Conservation (phyloP, 2,113 vertebrate species). For the Amazona vittata region DNA sequence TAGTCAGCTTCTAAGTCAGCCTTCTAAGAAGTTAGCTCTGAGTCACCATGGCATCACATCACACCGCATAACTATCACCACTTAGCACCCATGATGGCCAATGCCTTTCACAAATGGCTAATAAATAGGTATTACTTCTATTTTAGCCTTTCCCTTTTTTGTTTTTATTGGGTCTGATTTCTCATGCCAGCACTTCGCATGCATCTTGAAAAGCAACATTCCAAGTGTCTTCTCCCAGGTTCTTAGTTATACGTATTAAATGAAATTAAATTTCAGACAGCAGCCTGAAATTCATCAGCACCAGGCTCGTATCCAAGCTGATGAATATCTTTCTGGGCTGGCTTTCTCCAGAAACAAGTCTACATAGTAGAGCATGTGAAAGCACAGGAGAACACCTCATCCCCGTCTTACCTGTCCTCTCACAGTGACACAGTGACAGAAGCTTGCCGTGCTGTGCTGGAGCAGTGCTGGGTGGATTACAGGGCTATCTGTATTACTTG, state of each 20-base stretch:
- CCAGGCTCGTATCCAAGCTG: not conserved
- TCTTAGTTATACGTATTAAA: not conserved
- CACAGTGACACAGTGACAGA: not conserved
- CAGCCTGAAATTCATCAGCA: not conserved
- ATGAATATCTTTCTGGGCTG: not conserved
- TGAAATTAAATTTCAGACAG: not conserved
- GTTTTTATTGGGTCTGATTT: not conserved
- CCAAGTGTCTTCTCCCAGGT: not conserved
- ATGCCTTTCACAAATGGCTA: not conserved
- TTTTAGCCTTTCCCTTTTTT: not conserved
- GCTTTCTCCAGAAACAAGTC: not conserved
- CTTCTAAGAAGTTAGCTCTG: conserved; percentile 2
- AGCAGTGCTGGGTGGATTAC: not conserved
- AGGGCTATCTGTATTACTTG: not conserved
- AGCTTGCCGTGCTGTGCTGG: not conserved
- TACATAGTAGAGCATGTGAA: not conserved
- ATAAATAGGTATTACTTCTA: not conserved
- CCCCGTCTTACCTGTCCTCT: not conserved
- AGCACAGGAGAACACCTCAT: not conserved
- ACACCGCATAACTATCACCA: not conserved
- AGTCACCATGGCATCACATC: not conserved
- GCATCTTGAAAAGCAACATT: not conserved
- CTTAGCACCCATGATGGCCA: not conserved
- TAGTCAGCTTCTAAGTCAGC: not conserved
- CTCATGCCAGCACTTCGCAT: not conserved